Evolutionary conservation across 2,113 vertebrate species (phyloP).

Genomic region (Zootoca vivipara): DNA sequence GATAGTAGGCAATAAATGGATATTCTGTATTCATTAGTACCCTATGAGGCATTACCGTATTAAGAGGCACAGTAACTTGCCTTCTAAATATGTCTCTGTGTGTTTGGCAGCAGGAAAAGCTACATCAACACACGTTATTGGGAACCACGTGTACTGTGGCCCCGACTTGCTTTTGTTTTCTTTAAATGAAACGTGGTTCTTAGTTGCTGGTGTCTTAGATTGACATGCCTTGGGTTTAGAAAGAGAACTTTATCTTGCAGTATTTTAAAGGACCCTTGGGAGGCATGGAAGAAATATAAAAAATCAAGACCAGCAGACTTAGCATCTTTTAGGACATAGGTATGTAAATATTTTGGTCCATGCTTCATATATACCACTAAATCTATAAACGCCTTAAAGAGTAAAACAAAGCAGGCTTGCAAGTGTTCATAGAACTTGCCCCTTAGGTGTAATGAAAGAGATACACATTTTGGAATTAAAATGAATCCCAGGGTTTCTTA

Average conservation of each 20-base stretch:
- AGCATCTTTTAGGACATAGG: not conserved
- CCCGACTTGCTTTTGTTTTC: not conserved
- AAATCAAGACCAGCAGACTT: not conserved
- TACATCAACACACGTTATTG: not conserved
- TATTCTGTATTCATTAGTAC: too few species aligned
- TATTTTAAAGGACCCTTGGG: not conserved
- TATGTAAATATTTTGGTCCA: not conserved
- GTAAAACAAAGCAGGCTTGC: slow-evolving; percentile 29
- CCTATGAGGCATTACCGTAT: too few species aligned
- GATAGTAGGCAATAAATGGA: not conserved
- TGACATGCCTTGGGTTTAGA: not conserved
- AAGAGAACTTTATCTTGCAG: not conserved
- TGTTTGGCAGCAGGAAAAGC: not conserved
- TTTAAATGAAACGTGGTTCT: not conserved
- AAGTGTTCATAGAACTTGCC: slow-evolving; percentile 36
- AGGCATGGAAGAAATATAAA: not conserved
- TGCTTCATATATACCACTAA: not conserved
- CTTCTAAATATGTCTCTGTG: not conserved
- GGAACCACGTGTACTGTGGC: not conserved
- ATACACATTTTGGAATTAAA: not conserved
- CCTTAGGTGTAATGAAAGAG: not conserved
- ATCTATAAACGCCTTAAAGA: not conserved
- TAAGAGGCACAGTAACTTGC: not conserved
- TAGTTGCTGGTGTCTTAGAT: not conserved
- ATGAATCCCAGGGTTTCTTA: not conserved